Base-by-base conservation (phyloP, 2,113 vertebrate genomes). In the Anthoscopus minutus region DNA sequence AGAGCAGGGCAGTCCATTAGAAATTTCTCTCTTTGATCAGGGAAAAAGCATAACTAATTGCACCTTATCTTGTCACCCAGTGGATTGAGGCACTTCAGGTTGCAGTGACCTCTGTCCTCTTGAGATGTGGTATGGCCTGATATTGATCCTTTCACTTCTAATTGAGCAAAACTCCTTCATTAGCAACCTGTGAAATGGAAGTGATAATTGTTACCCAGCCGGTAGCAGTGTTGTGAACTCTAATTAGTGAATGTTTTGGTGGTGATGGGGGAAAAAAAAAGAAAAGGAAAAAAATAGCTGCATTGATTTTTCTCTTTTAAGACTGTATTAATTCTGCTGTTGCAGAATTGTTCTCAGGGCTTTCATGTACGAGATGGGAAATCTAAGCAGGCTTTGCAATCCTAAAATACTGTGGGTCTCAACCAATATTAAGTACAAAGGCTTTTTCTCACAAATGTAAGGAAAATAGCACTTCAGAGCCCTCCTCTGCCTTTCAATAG, bases 251-350 rank as follows among this genome's bases (percentile, higher is more conserved):
- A 69, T 66, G 33, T 65, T 88, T 77, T 66, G 44, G 9, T 81
- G 67, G 53, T 86, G 50, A 12, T 5, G 35, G 14, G 27, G 33
- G 3, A n/a, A 33, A 18, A 35, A 38, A 18, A 28, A 53, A 19
- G 22, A 42, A 42, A 4, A 30, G 16, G n/a, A 47, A 21, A 8
- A 30, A 47, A 47, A 25, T 42, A 48, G 11, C 42, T 76, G 65
- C 88, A 89, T 95, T 88, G 79, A 82, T 94, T 92, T 90, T 88
- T 91, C 65, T 84, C n/a, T 79, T 81, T 56, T 72, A 61, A 84
- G 80, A 37, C 40, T 65, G 51, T 42, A 13, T 92, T 83, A 88
- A 62, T 81, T 81, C 53, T 86, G 28, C 31, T 60, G 2, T 64
- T 86, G 38, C 76, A 45, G 60, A 76, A 47, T 86, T 88, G 40